Conservation (phyloP, 1,140 invertebrate genomes). For the Cylas formicarius region DNA sequence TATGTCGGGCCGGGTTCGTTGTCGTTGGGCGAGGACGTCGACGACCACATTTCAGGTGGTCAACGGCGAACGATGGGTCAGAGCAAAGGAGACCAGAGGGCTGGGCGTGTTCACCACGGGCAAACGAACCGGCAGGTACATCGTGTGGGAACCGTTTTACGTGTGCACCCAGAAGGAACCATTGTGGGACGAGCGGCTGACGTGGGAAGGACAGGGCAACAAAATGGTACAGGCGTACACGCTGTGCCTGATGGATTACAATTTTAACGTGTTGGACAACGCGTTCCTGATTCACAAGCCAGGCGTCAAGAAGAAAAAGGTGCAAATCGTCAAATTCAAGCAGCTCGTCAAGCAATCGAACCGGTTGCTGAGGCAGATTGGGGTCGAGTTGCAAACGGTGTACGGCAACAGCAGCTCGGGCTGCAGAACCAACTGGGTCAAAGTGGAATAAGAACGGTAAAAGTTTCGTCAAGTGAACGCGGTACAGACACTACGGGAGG, state of each 20-base stretch:
- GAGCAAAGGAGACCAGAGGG: conserved; percentile 19
- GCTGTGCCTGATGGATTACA: conserved; percentile 77
- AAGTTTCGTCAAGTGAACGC: too few relatives aligned
- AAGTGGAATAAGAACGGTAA: too few relatives aligned
- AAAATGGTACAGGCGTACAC: conserved; percentile 71
- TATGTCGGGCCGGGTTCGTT: conserved; percentile 10
- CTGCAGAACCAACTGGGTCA: too few relatives aligned
- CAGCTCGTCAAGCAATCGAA: conserved; percentile 8
- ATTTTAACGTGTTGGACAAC: conserved; percentile 82
- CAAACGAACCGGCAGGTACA: conserved; percentile 41
- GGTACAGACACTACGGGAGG: too few relatives aligned
- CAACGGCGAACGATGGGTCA: conserved; percentile 32
- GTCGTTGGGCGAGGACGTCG: background rate
- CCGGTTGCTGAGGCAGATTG: conserved; percentile 8
- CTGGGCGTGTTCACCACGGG: conserved; percentile 33
- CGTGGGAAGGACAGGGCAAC: conserved; percentile 54
- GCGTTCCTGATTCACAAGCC: conserved; percentile 81
- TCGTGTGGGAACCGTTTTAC: conserved; percentile 54
- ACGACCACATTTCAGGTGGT: conserved; percentile 8
- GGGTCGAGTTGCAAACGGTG: conserved; percentile 12
- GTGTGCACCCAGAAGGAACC: conserved; percentile 54
- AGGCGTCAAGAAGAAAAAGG: conserved; percentile 57
- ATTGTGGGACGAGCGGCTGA: conserved; percentile 51
- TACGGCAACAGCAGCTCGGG: conserved; percentile 14
- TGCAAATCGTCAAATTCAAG: conserved; percentile 19